Evolutionary conservation across 2,797 vertebrate genomes (phyloP), one percentile per base, ranked within the genome.

Genomic region (Halcyon chelicuti): DNA sequence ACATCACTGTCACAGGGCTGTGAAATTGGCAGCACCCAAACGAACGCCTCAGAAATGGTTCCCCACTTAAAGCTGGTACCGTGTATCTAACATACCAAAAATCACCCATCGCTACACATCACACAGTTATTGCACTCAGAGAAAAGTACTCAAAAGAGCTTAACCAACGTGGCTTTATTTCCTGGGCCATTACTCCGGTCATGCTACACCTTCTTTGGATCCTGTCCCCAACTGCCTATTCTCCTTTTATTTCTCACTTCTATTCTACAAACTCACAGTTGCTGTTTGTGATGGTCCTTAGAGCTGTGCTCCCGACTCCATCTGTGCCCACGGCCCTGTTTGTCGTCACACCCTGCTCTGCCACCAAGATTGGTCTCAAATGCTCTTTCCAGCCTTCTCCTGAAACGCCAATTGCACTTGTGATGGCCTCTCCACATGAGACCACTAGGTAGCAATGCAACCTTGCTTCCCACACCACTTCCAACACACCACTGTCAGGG

Each of bases 41-140:
- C 1, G 2, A 40, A 71, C 63, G 60, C 28, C 44, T 73, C 47
- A 61, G 77, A 87, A 86, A 58, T 12, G 8, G 49, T 40, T 78
- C 31, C 63, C 46, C 62, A 2, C 42, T 84, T 63, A 66, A 60
- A 92, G 55, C 31, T 63, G 47, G 17, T 29, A n/a, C 10, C 11
- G 4, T 8, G 11, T 2, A 23, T 13, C 42, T 8, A 39, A 46
- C 18, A n/a, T 23, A 40, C 11, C n/a, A 26, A 52, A 58, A 47
- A 44, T 9, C 12, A 37, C 22, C 2, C 3, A 68, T 19, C 35
- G 14, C 4, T 15, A 14, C 31, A 44, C 0, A 0, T 29, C 13
- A 76, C 58, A 35, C n/a, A 37, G 15, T 25, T 67, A 29, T 74
- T 5, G 9, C 9, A 9, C 22, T 74, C 49, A 40, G 66, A 80